Evolutionary conservation across 2,888 invertebrate genomes (phyloP).

Genomic region (Sthenelais limicola): DNA sequence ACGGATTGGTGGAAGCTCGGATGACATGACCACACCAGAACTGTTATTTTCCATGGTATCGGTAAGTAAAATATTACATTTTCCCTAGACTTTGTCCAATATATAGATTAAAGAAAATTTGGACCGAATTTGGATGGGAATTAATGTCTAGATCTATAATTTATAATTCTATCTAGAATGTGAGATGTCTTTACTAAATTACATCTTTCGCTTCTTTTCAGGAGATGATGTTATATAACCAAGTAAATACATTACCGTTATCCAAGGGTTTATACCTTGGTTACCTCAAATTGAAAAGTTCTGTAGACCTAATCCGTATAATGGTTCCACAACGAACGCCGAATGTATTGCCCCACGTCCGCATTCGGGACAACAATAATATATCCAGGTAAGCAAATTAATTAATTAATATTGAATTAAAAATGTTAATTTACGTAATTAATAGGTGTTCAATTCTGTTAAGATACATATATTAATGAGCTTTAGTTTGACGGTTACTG

Average conservation of each 20-base stretch:
- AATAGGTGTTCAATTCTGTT: too few relatives aligned
- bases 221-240: slow-evolving; percentile 79
- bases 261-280: slow-evolving; percentile 93
- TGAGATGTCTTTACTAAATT: too few relatives aligned
- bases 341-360: slow-evolving; percentile 94
- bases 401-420: too few relatives aligned
- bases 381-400: slow-evolving; percentile 85
- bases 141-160: too few relatives aligned
- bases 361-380: slow-evolving; percentile 94
- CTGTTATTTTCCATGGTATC: slow-evolving; percentile 18
- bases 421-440: too few relatives aligned
- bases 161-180: too few relatives aligned
- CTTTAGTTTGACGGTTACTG: too few relatives aligned
- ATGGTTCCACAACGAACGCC: slow-evolving; percentile 94
- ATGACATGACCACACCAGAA: slow-evolving; percentile 24
- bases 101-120: too few relatives aligned
- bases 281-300: slow-evolving; percentile 96
- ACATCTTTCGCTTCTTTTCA: too few relatives aligned
- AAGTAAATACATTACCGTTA: slow-evolving; percentile 87
- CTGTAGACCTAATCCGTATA: slow-evolving; percentile 93
- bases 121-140: too few relatives aligned
- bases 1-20: slow-evolving; percentile 70
- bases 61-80: slow-evolving; percentile 12
- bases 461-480: too few relatives aligned
- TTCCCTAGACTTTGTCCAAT: too few relatives aligned